A percentile compares a stretch with the other conserved stretches of the same genome.
Evolutionary conservation across 2,113 vertebrate genomes (phyloP).

Genomic region (Indicator maculatus): DNA sequence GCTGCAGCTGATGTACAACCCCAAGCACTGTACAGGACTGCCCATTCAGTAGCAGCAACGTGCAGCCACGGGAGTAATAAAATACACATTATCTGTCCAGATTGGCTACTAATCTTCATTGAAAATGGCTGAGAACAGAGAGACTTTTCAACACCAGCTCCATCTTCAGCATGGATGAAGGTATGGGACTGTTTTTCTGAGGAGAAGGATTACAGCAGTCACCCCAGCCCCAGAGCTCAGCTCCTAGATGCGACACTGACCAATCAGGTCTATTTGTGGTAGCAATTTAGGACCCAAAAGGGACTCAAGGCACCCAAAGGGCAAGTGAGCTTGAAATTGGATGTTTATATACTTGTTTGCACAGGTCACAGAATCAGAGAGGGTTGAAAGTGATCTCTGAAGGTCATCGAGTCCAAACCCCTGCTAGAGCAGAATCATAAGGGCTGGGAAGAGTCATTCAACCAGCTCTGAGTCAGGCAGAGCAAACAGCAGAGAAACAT

Average conservation of each 20-base stretch:
- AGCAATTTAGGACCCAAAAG: neutral
- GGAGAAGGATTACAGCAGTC: neutral
- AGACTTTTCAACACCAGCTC: neutral
- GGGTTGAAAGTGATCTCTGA: too few relatives aligned
- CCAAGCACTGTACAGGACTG: neutral
- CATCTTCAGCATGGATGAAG: neutral
- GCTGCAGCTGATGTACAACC: fast-evolving
- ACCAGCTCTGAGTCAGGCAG: neutral
- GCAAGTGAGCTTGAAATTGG: neutral
- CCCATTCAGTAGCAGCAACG: neutral
- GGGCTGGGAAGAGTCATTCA: neutral
- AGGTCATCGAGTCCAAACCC: too few relatives aligned
- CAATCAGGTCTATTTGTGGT: neutral
- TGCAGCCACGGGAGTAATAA: neutral
- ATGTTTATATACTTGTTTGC: neutral
- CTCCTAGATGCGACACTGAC: fast-evolving
- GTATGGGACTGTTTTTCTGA: neutral
- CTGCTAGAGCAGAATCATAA: too few relatives aligned
- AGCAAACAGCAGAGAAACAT: neutral
- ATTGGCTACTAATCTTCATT: neutral
- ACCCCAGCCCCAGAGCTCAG: neutral
- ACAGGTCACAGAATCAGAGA: neutral
- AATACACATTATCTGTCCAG: neutral
- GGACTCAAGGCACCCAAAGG: neutral
- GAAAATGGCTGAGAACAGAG: neutral